Evolutionary conservation across 2,113 vertebrate genomes (phyloP), one percentile per base, ranked within the genome.

Genomic region (Collichthys lucidus): DNA sequence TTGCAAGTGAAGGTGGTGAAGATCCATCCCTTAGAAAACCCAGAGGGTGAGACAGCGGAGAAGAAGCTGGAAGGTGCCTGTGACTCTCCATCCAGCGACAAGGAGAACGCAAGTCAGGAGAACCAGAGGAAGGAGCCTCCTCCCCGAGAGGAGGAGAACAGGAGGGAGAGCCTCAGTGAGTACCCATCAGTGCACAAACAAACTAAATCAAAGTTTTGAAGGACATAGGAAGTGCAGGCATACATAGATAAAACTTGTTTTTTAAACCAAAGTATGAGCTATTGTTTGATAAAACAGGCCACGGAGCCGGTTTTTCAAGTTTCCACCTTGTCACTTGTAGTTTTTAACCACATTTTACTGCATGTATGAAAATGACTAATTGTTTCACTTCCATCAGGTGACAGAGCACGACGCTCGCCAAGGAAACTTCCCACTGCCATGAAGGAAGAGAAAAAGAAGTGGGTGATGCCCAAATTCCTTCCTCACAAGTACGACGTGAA

Each of bases 41-140:
- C 66, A 4, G 95, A 96, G 0, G 95, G 97, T 19, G 96, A 97
- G 22, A 72, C 93, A 0, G 88, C 92, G 0, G 97, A 97, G 86
- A 99, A 99, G 92, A 99, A 99, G 88, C 92, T 97, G 35, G 96
- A 98, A 0, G 96, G 96, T 11, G 94, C 97, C 11, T 99, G 98
- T 40, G 97, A 99, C 89, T 99, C 98, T 67, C 98, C 98, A 0
- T 99, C 98, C 75, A 99, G 98, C 64, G 98, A 99, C 92, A 99
- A 99, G 88, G 98, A 99, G 83, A 99, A 99, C 11, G 95, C 97
- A 66, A 95, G 95, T 85, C 97, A 98, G 75, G 97, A 99, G 87
- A 97, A 95, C 91, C 96, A 95, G 85, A 95, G 95, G 87, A 97
- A 98, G 83, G 97, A 99, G 81, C 80, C 89, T 22, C 10, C 85